Percentiles rank a stretch among this genome's conserved stretches.
Evolutionary conservation across 2,888 invertebrate species (phyloP).

Genomic region (Drosophila greeni): DNA sequence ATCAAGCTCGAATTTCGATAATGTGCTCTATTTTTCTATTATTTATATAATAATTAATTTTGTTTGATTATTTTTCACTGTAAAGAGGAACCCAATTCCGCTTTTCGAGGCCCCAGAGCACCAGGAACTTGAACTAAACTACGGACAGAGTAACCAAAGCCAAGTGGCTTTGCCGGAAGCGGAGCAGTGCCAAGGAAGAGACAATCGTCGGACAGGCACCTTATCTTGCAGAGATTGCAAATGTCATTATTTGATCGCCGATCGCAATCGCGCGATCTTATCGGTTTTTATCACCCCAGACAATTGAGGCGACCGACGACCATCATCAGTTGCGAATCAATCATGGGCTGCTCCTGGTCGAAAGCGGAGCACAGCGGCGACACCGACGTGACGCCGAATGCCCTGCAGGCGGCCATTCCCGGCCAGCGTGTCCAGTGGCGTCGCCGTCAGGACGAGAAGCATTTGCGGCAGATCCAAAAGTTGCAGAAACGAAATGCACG

Average conservation of each 20-base stretch:
- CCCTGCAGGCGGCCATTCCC: conserved; percentile 67
- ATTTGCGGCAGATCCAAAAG: conserved; percentile 67
- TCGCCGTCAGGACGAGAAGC: conserved; percentile 68
- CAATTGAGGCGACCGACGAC: background rate
- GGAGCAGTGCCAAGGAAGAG: conserved; percentile 5
- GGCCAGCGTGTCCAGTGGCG: conserved; percentile 38
- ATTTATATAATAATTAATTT: background rate
- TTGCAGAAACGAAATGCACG: conserved; percentile 71
- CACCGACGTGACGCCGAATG: conserved; percentile 56
- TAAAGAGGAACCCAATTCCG: conserved; percentile 12
- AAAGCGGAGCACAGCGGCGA: conserved; percentile 45
- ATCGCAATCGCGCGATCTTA: conserved; percentile 12
- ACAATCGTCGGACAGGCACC: background rate
- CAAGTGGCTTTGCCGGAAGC: conserved; percentile 23
- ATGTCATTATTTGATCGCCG: conserved; percentile 27
- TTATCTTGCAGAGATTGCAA: conserved; percentile 18
- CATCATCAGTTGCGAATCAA: conserved; percentile 7
- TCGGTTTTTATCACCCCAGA: conserved; percentile 2
- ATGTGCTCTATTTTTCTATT: no score
- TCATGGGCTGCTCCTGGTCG: conserved; percentile 77
- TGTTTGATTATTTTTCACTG: background rate
- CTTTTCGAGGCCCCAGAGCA: background rate
- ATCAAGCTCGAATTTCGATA: no score
- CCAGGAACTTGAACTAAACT: conserved; percentile 16
- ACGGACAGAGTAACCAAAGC: background rate